Evolutionary conservation across 2,113 vertebrate genomes (phyloP), one percentile per base, ranked within the genome.

Genomic region (Perca fluviatilis): DNA sequence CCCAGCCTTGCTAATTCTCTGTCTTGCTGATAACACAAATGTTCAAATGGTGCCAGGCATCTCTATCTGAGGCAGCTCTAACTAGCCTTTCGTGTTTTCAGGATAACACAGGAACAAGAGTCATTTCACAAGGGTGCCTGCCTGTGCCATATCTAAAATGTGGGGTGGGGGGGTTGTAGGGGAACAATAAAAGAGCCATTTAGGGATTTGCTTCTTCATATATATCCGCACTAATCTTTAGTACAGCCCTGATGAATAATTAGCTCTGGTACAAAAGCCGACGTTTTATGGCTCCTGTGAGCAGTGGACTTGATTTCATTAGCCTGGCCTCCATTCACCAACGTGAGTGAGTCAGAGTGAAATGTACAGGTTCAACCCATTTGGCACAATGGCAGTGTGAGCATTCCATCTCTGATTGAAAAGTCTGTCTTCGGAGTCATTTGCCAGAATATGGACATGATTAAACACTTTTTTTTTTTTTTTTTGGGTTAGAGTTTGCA

Each of bases 151-250:
- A 95, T 96, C 93, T 95, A 51, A 93, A 95, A 92, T 64, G 83
- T 84, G 66, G 69, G 81, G 65, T 60, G 67, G 79, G 63, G 64
- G 77, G 83, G 66, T 88, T 91, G 86, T 88, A 46, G 56, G 56
- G 77, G 90, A 85, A 94, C 90, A 95, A 95, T 92, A 74, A 88
- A 89, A 85, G 85, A 94, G 71, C 83, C 80, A 89, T 94, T 95
- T 94, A 93, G 92, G 89, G 93, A 94, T 95, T 95, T 95, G 85
- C 77, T 88, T 85, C 87, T 83, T 93, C 91, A 84, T 85, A 91
- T 90, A 89, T 90, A 90, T 92, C 90, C 78, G 11, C 65, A 73
- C 68, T 93, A 89, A 95, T 95, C 94, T 94, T 93, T 90, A 89
- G 84, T 92, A 84, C 74, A 78, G 87, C 89, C 78, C 79, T 53